These are phyloP conservation scores for Arrhamphus sclerolepis DNA, from an alignment of 2,797 vertebrate species.

Conservation along the genomic window DNA sequence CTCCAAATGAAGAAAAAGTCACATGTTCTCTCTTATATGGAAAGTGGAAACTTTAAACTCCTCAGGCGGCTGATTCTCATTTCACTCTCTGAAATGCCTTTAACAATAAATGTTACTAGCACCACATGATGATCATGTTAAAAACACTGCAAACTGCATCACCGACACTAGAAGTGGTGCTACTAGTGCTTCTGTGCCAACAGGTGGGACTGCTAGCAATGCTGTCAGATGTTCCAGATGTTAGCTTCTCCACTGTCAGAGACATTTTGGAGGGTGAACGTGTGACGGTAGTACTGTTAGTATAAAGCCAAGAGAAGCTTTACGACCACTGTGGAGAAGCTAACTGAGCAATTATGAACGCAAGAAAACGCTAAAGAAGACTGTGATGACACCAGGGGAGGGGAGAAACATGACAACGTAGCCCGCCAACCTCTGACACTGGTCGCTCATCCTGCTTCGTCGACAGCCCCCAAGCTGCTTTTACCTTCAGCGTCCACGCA, in stretches of 20 bases:
- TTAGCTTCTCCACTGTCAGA: not conserved
- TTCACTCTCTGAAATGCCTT: not conserved
- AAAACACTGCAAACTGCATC: constrained; percentile 40
- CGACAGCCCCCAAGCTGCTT: constrained; percentile 13
- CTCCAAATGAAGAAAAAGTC: constrained; percentile 11
- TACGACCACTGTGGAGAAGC: constrained; percentile 14
- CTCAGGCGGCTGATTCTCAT: constrained; percentile 2
- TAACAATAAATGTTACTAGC: constrained; percentile 11
- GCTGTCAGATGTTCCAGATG: no score
- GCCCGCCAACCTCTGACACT: constrained; percentile 1
- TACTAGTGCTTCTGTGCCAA: constrained; percentile 20
- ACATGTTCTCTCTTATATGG: no score
- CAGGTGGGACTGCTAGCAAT: no score
- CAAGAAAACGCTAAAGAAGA: constrained; percentile 3
- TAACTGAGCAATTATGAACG: constrained; percentile 24
- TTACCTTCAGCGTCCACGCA: constrained; percentile 16
- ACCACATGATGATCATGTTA: no score
- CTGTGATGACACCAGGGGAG: constrained; percentile 5
- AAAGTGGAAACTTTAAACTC: no score
- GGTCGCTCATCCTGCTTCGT: constrained; percentile 2
- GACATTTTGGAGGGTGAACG: not conserved
- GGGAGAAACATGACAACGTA: no score
- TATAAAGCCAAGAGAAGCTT: constrained; percentile 5
- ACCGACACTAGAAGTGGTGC: constrained; percentile 1
- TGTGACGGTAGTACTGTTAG: not conserved